These are phyloP conservation scores for Platypus cylindrus DNA, from an alignment of 2,888 invertebrate species.

Conservation along the genomic window DNA sequence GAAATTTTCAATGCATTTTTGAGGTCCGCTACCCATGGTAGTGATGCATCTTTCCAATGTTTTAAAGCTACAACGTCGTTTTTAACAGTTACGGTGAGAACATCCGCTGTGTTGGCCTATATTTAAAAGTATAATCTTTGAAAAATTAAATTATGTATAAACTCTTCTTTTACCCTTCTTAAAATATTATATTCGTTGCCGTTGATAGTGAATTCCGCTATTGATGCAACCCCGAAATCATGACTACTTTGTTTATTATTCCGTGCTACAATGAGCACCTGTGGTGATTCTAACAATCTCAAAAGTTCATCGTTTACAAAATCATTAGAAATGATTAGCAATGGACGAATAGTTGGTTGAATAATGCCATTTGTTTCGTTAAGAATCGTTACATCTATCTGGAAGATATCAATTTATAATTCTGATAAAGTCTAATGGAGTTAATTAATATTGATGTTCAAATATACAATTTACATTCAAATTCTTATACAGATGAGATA, in stretches of 20 bases:
- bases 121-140: too few relatives aligned
- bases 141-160: too few relatives aligned
- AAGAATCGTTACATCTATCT: conserved; percentile 26
- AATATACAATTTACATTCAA: too few relatives aligned
- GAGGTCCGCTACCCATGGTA: conserved; percentile 27
- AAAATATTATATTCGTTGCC: conserved; percentile 26
- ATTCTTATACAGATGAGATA: too few relatives aligned
- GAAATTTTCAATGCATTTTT: conserved; percentile 18
- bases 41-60: conserved; percentile 22
- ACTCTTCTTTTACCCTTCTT: conserved; percentile 27
- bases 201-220: conserved; percentile 24
- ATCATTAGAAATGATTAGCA: conserved; percentile 26
- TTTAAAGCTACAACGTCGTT: conserved; percentile 27
- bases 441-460: too few relatives aligned
- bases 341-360: conserved; percentile 27
- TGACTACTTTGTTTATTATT: conserved; percentile 20
- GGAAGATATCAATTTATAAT: too few relatives aligned
- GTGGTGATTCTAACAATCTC: conserved; percentile 23
- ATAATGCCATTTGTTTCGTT: conserved; percentile 26
- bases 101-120: conserved; percentile 16
- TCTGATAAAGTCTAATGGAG: too few relatives aligned
- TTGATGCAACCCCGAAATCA: conserved; percentile 20
- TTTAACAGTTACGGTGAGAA: conserved; percentile 23
- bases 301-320: conserved; percentile 23
- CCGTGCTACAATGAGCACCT: conserved; percentile 26